Base-by-base conservation (phyloP, 2,797 vertebrate genomes). In the Morus bassanus region DNA sequence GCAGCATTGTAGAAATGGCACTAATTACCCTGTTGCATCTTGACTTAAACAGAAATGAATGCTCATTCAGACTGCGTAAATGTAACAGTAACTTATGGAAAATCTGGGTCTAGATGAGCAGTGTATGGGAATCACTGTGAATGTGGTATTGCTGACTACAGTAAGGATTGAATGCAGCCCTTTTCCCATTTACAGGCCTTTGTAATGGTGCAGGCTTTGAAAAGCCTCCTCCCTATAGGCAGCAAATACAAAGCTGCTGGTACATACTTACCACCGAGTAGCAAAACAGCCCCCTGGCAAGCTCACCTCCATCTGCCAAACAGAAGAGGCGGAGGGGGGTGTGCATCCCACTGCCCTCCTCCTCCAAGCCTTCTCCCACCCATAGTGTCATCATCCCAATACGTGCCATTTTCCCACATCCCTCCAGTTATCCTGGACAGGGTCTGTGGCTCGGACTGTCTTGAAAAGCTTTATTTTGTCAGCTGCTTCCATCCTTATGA, bases 1-100 rank as follows among this genome's bases (percentile, higher is more conserved):
- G 53, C 50, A 65, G 50, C 61, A 35, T 78, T 93, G 65, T 93
- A 70, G n/a, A 95, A 95, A 45, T 88, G 25, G 89, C 88, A 39
- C 69, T 79, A 79, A 91, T 84, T 92, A 94, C 78, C 50, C 33
- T 27, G 7, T 86, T 94, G 59, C 60, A 68, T 93, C 73, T 88
- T 89, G 88, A 78, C 60, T 93, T 92, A 53, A 81, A 60, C 68
- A 77, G 63, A 87, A 81, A 65, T 79, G 57, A 90, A 87, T 17
- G 6, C 9, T 3, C n/a, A 27, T 78, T 88, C 84, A 78, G 54
- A 21, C 5, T n/a, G 5, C 51, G 37, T 73, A 92, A 85, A 76
- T 70, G 22, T 88, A 88, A 56, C 48, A 56, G 51, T 82, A 77
- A 31, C 68, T 91, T 91, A 61, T 89, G 65, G 69, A 77, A 95